Conservation (phyloP, 2,113 vertebrate species). For the Ptyas mucosa region DNA sequence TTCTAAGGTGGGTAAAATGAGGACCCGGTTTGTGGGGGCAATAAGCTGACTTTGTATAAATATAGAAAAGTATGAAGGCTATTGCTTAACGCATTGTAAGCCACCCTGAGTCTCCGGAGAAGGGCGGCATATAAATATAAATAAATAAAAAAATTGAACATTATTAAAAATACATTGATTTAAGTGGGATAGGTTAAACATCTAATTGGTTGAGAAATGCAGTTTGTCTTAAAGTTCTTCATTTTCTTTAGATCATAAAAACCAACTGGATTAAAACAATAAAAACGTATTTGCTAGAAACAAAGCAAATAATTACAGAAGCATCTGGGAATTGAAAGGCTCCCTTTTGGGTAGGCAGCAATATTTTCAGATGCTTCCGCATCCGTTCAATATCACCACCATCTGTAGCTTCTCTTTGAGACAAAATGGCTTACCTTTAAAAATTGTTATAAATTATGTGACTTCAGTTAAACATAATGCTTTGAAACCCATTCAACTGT, state of each 20-base stretch:
- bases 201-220: background rate
- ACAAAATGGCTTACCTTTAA: background rate
- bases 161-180: background rate
- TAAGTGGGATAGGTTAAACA: accelerated
- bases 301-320: background rate
- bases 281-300: background rate
- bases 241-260: background rate
- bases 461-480: background rate
- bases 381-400: background rate
- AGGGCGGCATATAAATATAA: no score
- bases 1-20: no score
- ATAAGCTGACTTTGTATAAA: no score
- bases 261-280: background rate
- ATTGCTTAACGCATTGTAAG: no score
- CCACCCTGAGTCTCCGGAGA: no score
- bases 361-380: background rate
- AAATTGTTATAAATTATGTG: background rate
- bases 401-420: background rate
- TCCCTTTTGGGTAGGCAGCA: background rate
- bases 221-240: background rate
- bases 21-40: no score
- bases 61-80: no score
- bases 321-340: background rate
- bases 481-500: background rate
- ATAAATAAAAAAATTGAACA: no score